Evolutionary conservation across 2,113 vertebrate genomes (phyloP).

Genomic region (Entelurus aequoreus): DNA sequence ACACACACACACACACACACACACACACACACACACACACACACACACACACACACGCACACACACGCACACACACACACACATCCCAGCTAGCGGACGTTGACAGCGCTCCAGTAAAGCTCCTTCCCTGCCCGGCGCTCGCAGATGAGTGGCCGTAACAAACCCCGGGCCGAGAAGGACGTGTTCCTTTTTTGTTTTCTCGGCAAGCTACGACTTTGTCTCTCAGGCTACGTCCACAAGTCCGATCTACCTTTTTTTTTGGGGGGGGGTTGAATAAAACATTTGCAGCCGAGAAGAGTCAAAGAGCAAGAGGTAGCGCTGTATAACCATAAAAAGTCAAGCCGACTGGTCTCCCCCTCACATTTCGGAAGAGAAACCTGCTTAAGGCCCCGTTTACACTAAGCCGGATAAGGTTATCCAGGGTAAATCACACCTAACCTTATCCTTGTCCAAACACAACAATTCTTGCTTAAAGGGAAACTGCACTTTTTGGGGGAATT

Average conservation of each 20-base stretch:
- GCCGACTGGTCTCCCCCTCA: too few species aligned
- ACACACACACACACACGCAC: neutral
- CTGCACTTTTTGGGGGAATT: too few species aligned
- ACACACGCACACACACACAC: conserved; percentile 51
- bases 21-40: conserved; percentile 53
- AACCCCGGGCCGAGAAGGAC: conserved; percentile 27
- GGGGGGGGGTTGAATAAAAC: neutral
- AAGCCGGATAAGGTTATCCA: too few species aligned
- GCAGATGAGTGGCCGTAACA: conserved; percentile 57
- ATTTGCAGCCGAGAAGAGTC: neutral
- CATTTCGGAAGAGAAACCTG: too few species aligned
- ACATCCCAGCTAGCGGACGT: conserved; percentile 61
- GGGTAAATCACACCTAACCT: too few species aligned
- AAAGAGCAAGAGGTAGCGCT: neutral
- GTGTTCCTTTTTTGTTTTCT: conserved; percentile 63
- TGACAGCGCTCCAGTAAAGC: conserved; percentile 64
- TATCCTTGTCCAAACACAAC: too few species aligned
- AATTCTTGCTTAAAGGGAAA: too few species aligned
- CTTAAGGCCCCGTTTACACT: too few species aligned
- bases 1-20: conserved; percentile 11
- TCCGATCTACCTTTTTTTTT: conserved; percentile 15
- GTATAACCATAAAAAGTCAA: neutral
- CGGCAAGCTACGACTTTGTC: conserved; percentile 1
- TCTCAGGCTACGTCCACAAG: neutral
- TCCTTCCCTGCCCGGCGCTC: conserved; percentile 51